phyloP scores from a whole-genome alignment of 2,888 invertebrate genomes.

The Palloptera scutellata region DNA sequence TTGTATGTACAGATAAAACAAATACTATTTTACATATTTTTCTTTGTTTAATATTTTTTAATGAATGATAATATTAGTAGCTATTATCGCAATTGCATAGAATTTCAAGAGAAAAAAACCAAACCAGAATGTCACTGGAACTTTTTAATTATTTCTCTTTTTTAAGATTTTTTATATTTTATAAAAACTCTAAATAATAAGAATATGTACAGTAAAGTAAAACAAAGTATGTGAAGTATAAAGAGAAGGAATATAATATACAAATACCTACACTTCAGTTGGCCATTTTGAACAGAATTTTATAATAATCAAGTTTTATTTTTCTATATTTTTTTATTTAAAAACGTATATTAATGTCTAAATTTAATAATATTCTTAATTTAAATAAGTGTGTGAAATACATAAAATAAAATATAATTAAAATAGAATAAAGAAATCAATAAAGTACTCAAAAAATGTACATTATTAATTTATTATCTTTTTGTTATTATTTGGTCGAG shows the following conservation, averaged over 20 bases:
- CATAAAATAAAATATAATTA: slow-evolving; percentile 26
- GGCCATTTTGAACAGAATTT: slow-evolving; percentile 19
- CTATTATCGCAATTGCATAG: not conserved
- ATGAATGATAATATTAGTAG: not conserved
- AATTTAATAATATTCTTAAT: slow-evolving; percentile 25
- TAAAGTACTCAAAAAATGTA: no score
- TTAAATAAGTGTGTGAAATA: slow-evolving; percentile 29
- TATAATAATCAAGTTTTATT: not conserved
- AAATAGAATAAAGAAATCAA: slow-evolving; percentile 25
- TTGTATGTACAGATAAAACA: slow-evolving; percentile 23
- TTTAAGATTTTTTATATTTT: not conserved
- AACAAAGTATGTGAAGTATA: slow-evolving; percentile 19
- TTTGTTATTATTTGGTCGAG: not conserved
- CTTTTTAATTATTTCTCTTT: not conserved
- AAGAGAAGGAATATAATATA: not conserved
- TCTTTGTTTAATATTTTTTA: slow-evolving; percentile 19
- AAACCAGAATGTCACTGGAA: not conserved
- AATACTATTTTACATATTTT: slow-evolving; percentile 11
- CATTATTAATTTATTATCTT: not conserved
- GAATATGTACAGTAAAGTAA: slow-evolving; percentile 4
- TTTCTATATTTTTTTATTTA: slow-evolving; percentile 20
- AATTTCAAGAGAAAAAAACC: slow-evolving; percentile 1
- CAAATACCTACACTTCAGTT: slow-evolving; percentile 2
- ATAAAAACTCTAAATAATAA: not conserved
- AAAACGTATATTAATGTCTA: slow-evolving; percentile 12